phyloP scores from a whole-genome alignment of 2,888 invertebrate species.

The Salpingus planirostris region DNA sequence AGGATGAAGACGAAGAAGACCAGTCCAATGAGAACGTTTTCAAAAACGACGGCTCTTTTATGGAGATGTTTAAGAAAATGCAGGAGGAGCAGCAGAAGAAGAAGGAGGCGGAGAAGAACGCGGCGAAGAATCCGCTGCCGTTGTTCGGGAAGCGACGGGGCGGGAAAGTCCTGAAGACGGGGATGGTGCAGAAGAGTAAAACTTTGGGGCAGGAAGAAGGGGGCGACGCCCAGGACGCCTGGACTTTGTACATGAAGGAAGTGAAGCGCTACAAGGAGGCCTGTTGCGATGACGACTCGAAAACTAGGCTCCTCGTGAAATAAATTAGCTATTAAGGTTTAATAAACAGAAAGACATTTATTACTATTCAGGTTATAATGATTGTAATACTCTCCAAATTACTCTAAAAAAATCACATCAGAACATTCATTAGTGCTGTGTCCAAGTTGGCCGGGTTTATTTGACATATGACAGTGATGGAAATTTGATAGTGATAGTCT shows the following conservation, averaged over 20 bases:
- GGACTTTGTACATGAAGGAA: conserved; percentile 90
- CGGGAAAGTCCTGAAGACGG: conserved; percentile 80
- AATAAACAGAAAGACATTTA: too few species aligned
- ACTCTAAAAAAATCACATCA: too few species aligned
- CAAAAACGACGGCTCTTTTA: conserved; percentile 83
- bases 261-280: conserved; percentile 88
- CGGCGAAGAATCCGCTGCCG: conserved; percentile 37
- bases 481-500: too few species aligned
- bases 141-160: conserved; percentile 75
- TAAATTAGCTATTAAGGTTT: conserved; percentile 46
- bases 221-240: conserved; percentile 73
- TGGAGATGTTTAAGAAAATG: conserved; percentile 89
- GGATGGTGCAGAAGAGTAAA: conserved; percentile 78
- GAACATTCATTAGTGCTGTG: too few species aligned
- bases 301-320: conserved; percentile 85
- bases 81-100: conserved; percentile 50
- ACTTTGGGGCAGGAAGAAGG: conserved; percentile 53
- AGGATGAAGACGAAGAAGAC: conserved; percentile 29
- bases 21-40: conserved; percentile 57
- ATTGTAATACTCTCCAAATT: too few species aligned
- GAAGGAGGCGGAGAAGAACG: conserved; percentile 25
- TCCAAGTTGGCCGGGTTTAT: too few species aligned
- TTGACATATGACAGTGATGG: too few species aligned
- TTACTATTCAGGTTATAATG: too few species aligned
- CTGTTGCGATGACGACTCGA: conserved; percentile 85